Evolutionary conservation across 2,888 invertebrate genomes (phyloP), one percentile per base, ranked within the genome.

Genomic region (Camponotus fellah): DNA sequence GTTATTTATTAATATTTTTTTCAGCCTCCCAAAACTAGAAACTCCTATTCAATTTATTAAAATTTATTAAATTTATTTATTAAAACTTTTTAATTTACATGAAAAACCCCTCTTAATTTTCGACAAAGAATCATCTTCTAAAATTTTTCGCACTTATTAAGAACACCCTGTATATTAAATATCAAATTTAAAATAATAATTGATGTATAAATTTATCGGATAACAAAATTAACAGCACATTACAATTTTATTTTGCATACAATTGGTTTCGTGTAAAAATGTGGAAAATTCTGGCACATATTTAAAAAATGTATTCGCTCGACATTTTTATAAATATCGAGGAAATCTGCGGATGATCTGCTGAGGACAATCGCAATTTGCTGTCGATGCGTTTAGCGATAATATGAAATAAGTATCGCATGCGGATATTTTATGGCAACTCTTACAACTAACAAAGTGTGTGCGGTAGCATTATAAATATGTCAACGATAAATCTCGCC

Each of bases 401-500:
- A 65, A 83, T 69, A 62, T 69, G 3, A 53, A 53, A 60, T 26
- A 32, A 72, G 46, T 43, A 53, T 34, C 72, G 60, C 2, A n/a
- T 8, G n/a, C n/a, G n/a, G 53, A 46, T 89, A 80, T 80, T 83
- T 72, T 21, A 77, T 32, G 60, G 64, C 34, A 64, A 12, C 76
- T 53, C n/a, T 74, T 75, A 68, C 58, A 62, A 43, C 40, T 75
- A 74, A 85, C 83, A 5, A 80, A 62, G 56, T 62, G 53, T 53
- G 53, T 8, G 68, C 69, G 60, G 83, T 82, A 82, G 87, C 87
- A 91, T 92, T 92, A 92, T 92, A 92, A 92, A 92, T 89, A 92
- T 91, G 92, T 90, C 91, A 87, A 75, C 88, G 90, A 92, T 93
- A 93, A 93, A 93, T 92, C 92, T 82, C 81, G 84, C 82, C 82